Percentiles rank a stretch among this genome's conserved stretches.
These are phyloP conservation scores for Oostethus manadensis DNA, from an alignment of 2,113 vertebrate genomes.

Conservation along the genomic window DNA sequence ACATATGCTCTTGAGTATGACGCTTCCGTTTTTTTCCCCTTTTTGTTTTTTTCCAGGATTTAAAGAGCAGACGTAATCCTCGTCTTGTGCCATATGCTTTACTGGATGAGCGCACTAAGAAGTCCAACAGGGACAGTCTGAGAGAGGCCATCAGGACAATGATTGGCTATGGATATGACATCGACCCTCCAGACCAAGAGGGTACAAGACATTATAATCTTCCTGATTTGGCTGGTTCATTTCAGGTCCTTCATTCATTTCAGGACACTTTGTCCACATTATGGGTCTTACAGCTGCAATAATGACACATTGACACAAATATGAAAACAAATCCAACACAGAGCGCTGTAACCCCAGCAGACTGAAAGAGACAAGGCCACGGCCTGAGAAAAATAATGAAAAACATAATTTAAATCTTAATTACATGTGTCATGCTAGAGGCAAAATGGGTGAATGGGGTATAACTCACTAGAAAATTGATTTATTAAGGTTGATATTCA, in stretches of 20 bases:
- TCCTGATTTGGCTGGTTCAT: background rate
- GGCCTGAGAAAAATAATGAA: too few relatives aligned
- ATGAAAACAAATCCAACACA: too few relatives aligned
- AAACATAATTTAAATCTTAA: too few relatives aligned
- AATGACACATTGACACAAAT: too few relatives aligned
- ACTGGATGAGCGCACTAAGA: constrained; percentile 95
- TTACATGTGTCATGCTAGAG: too few relatives aligned
- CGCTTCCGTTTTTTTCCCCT: background rate
- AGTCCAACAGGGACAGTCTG: constrained; percentile 94
- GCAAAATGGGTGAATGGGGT: too few relatives aligned
- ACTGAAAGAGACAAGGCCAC: too few relatives aligned
- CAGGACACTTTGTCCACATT: background rate
- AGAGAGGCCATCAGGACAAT: constrained; percentile 93
- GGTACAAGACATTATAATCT: constrained; percentile 52
- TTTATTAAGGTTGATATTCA: background rate
- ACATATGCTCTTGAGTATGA: background rate
- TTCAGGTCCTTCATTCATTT: too few relatives aligned
- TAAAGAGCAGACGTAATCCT: constrained; percentile 95
- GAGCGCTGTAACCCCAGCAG: too few relatives aligned
- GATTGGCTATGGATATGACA: constrained; percentile 89
- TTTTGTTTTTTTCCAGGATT: constrained; percentile 73
- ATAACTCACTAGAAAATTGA: background rate
- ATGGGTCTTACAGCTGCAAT: too few relatives aligned
- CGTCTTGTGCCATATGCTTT: constrained; percentile 91
- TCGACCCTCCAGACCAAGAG: constrained; percentile 94